Percentiles rank a stretch among this genome's conserved stretches.
These are phyloP conservation scores for Leucophenga varia DNA, from an alignment of 1,140 invertebrate species.

Conservation along the genomic window DNA sequence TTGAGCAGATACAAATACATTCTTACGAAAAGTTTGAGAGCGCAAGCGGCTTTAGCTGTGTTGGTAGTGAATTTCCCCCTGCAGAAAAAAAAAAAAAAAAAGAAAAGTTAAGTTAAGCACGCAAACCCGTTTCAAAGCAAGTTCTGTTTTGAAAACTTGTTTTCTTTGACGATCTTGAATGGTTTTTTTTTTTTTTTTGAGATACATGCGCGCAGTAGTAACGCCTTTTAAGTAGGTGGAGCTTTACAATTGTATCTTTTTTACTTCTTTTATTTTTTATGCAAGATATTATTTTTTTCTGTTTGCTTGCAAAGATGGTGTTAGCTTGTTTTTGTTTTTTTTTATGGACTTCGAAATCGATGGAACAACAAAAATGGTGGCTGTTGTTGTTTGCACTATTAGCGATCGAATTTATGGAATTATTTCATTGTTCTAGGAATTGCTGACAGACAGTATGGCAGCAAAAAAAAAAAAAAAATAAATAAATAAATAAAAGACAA, in stretches of 20 bases:
- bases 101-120: too few species aligned
- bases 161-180: slow-evolving; percentile 29
- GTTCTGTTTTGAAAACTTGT: slow-evolving; percentile 44
- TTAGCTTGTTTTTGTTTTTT: slow-evolving; percentile 1
- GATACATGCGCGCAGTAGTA: too few species aligned
- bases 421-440: slow-evolving; percentile 54
- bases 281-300: too few species aligned
- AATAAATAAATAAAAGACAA: too few species aligned
- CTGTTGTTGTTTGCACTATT: slow-evolving; percentile 26
- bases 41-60: slow-evolving; percentile 22
- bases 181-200: too few species aligned
- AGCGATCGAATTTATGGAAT: slow-evolving; percentile 52
- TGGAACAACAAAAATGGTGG: slow-evolving; percentile 47
- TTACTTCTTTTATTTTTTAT: too few species aligned
- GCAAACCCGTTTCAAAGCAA: slow-evolving; percentile 12
- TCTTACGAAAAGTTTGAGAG: too few species aligned
- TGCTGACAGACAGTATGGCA: slow-evolving; percentile 6
- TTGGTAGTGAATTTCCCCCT: slow-evolving; percentile 18
- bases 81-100: too few species aligned
- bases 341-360: slow-evolving; percentile 16
- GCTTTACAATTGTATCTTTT: slow-evolving; percentile 33
- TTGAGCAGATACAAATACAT: too few species aligned
- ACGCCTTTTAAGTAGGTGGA: slow-evolving; percentile 45
- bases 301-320: slow-evolving; percentile 36
- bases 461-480: too few species aligned